Percentiles rank a stretch among this genome's conserved stretches.
Conservation (phyloP, 2,113 vertebrate species). For the Grantiella picta region DNA sequence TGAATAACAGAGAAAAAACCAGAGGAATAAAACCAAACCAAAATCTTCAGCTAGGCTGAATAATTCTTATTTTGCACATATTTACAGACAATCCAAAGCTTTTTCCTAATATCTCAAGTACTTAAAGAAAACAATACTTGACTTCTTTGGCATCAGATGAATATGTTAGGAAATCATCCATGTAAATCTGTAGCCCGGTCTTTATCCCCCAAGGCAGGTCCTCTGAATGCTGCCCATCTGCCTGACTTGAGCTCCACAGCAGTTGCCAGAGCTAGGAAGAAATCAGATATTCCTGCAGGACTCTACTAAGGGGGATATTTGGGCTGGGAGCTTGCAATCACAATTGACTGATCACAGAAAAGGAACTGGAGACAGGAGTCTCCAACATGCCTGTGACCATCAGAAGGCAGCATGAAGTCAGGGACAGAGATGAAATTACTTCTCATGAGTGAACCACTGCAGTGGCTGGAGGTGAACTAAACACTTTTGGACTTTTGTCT, state of each 20-base stretch:
- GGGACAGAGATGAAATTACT: neutral
- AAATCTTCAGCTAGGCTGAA: neutral
- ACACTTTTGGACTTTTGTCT: neutral
- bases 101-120: neutral
- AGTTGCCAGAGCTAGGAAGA: neutral
- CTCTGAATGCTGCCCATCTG: neutral
- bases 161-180: neutral
- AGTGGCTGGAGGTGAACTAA: neutral
- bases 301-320: neutral
- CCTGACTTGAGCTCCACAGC: neutral
- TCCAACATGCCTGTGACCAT: neutral
- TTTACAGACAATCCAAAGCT: neutral
- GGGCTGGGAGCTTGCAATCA: neutral
- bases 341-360: neutral
- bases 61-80: neutral
- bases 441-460: neutral
- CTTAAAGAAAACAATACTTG: neutral
- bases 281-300: neutral
- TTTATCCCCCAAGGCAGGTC: neutral
- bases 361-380: neutral
- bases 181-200: conserved; percentile 4
- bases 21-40: neutral
- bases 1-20: neutral
- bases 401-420: neutral
- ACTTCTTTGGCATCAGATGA: neutral